Percentiles rank a stretch among this genome's conserved stretches.
Evolutionary conservation across 1,140 invertebrate species (phyloP).

Genomic region (Holotrichia oblita): DNA sequence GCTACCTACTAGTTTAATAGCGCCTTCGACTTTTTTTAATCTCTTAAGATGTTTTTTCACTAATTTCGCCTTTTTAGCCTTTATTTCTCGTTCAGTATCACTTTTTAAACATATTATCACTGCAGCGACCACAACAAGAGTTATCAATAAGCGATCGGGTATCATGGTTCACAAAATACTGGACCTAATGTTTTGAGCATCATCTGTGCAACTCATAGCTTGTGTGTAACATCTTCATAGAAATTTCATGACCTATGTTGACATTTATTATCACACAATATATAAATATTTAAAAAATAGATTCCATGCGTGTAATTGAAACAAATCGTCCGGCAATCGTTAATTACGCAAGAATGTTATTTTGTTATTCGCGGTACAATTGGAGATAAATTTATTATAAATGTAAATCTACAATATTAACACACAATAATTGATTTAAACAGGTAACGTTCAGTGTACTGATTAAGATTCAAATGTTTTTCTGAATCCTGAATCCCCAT

Average conservation of each 20-base stretch:
- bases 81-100: neutral
- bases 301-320: neutral
- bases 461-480: no score
- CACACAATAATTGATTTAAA: neutral
- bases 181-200: neutral
- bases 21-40: slow-evolving; percentile 75
- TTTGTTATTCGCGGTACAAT: neutral
- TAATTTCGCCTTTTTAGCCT: slow-evolving; percentile 60
- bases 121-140: neutral
- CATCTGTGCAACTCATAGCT: neutral
- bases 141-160: slow-evolving; percentile 3
- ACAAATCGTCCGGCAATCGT: neutral
- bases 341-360: slow-evolving; percentile 6
- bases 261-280: slow-evolving; percentile 23
- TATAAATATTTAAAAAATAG: neutral
- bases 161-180: neutral
- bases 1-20: slow-evolving; percentile 74
- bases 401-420: neutral
- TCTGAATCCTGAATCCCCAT: no score
- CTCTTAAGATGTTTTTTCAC: slow-evolving; percentile 68
- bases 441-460: neutral
- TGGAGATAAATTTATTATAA: neutral
- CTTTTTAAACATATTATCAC: neutral
- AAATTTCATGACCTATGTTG: neutral
- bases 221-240: slow-evolving; percentile 2